A percentile compares a stretch with the other conserved stretches of the same genome.
Evolutionary conservation across 2,113 vertebrate genomes (phyloP).

Genomic region (Gila orcuttii): DNA sequence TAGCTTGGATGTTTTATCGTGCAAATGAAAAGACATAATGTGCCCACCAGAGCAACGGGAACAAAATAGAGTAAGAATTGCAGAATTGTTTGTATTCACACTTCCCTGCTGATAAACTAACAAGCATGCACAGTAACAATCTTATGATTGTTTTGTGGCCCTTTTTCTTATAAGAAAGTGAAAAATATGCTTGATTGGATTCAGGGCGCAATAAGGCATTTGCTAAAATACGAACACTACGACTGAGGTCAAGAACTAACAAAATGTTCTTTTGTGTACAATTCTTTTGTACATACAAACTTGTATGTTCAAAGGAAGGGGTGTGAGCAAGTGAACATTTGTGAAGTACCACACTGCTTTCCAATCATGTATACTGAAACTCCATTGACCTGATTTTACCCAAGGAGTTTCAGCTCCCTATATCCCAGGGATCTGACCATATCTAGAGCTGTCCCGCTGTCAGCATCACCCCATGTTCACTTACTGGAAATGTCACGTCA

Average conservation of each 20-base stretch:
- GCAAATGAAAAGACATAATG: background rate
- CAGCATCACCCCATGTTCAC: background rate
- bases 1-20: background rate
- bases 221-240: background rate
- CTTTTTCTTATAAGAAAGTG: background rate
- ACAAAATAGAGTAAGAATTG: background rate
- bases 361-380: background rate
- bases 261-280: background rate
- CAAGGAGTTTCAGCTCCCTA: background rate
- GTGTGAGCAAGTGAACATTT: too few species aligned
- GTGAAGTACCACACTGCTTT: background rate
- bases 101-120: background rate
- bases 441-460: background rate
- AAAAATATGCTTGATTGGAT: background rate
- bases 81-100: background rate
- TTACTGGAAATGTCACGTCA: background rate
- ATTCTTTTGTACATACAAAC: background rate
- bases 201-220: background rate
- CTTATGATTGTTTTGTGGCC: background rate
- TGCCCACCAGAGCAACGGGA: background rate
- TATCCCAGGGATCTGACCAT: background rate
- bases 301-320: background rate
- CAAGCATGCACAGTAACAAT: background rate
- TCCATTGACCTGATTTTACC: background rate
- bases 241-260: background rate